These are phyloP conservation scores for Neosilurus hyrtlii DNA, from an alignment of 2,797 vertebrate genomes.

Conservation along the genomic window DNA sequence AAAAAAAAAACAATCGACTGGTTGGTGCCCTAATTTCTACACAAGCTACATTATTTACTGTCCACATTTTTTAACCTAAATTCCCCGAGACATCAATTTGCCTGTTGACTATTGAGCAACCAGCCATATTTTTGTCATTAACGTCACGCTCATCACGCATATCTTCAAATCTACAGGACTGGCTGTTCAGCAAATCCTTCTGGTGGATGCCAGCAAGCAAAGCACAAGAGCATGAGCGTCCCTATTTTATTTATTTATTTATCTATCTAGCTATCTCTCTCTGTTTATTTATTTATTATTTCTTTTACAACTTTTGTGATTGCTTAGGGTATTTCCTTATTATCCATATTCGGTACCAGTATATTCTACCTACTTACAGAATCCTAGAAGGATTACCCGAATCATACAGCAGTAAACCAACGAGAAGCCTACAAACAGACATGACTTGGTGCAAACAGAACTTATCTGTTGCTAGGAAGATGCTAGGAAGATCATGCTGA, in stretches of 20 bases:
- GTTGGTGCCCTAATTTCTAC: background rate
- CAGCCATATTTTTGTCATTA: background rate
- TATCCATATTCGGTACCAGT: no score
- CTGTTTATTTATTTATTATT: no score
- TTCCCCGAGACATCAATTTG: background rate
- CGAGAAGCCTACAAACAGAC: no score
- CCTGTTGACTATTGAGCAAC: background rate
- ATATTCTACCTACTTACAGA: no score
- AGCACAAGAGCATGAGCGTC: background rate
- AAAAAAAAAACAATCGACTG: no score
- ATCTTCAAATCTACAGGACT: background rate
- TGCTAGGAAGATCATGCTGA: no score
- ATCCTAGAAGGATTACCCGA: no score
- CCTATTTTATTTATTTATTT: background rate
- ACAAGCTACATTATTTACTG: conserved; percentile 15
- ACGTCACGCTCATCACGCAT: background rate
- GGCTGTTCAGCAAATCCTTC: background rate
- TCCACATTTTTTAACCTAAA: background rate
- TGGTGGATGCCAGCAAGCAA: background rate
- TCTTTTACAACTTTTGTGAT: no score
- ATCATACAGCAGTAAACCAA: no score
- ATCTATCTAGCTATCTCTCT: background rate
- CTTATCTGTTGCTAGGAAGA: no score
- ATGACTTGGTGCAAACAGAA: no score
- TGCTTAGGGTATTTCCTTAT: no score